Base-by-base conservation (phyloP, 1,140 invertebrate genomes). In the Cotesia vestalis region DNA sequence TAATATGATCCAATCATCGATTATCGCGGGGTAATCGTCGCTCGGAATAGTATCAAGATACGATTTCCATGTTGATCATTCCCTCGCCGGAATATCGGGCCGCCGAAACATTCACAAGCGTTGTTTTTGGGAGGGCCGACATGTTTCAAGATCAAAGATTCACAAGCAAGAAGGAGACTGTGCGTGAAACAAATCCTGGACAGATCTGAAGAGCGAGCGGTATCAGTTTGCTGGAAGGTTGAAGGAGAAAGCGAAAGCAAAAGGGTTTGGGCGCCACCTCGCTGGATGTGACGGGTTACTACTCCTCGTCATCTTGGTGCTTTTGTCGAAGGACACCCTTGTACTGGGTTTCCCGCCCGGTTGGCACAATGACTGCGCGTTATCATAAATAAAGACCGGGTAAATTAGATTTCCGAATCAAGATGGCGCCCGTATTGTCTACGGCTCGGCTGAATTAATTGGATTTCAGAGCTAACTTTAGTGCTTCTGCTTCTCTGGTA, bases 361-460 rank as follows among this genome's bases (percentile, higher is more conserved):
- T 46, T 46, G 40, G 51, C 69, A 79, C 81, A 81, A 78, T 79
- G 79, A 82, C 75, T 78, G 75, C 77, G 79, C 79, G 79, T 83
- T 82, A 83, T 83, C 78, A 83, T 83, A 83, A 83, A 83, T 83
- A 83, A 83, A 83, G 80, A 83, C 77, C 80, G 77, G 79, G 76
- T 82, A 83, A 83, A 83, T 83, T 83, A 83, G 81, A 83, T 83
- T 83, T 83, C 77, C 78, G 78, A 83, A 83, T 83, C 80, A 81
- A 81, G 81, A 83, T 83, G 80, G 78, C 78, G 79, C 74, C 77
- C 74, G 77, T 75, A 83, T 83, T 82, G 81, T 83, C 81, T 81
- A 78, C 80, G 77, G 61, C 73, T 74, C 77, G 78, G 75, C 74
- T 79, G 79, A 83, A 83, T 83, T 83, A 83, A 83, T 83, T 83